Evolutionary conservation across 2,888 invertebrate species (phyloP).

Genomic region (Clusia tigrina): DNA sequence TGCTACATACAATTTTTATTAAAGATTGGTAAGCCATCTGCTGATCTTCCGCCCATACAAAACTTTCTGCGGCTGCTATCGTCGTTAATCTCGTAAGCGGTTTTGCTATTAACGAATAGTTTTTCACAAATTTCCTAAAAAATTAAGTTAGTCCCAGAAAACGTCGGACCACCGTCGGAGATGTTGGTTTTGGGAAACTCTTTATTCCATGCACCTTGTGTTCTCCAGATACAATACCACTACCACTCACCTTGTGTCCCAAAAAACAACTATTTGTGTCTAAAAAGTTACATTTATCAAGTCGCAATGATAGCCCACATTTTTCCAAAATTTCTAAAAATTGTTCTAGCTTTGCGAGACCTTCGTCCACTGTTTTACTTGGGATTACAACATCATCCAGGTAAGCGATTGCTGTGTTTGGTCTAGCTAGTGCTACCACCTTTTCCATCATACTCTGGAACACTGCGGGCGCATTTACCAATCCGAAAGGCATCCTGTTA

Average conservation of each 20-base stretch:
- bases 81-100: too few relatives aligned
- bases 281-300: conserved; percentile 33
- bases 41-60: too few relatives aligned
- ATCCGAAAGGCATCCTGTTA: conserved; percentile 24
- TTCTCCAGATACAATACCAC: conserved; percentile 26
- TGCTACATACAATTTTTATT: too few relatives aligned
- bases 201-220: conserved; percentile 21
- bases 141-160: conserved; percentile 17
- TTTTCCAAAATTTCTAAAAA: conserved; percentile 17
- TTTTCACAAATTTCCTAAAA: conserved; percentile 22
- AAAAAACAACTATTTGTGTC: conserved; percentile 22
- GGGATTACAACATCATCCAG: conserved; percentile 34
- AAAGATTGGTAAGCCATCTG: too few relatives aligned
- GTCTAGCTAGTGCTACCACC: conserved; percentile 8
- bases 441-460: conserved; percentile 27
- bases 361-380: conserved; percentile 20
- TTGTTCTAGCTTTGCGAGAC: conserved; percentile 9
- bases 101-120: too few relatives aligned
- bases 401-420: conserved; percentile 20
- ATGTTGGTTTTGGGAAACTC: conserved; percentile 25
- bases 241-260: conserved; percentile 17
- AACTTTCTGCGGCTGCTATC: too few relatives aligned
- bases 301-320: conserved; percentile 26
- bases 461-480: conserved; percentile 25
- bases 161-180: conserved; percentile 11